phyloP scores from a whole-genome alignment of 2,888 invertebrate genomes.

The Notodonta dromedarius region DNA sequence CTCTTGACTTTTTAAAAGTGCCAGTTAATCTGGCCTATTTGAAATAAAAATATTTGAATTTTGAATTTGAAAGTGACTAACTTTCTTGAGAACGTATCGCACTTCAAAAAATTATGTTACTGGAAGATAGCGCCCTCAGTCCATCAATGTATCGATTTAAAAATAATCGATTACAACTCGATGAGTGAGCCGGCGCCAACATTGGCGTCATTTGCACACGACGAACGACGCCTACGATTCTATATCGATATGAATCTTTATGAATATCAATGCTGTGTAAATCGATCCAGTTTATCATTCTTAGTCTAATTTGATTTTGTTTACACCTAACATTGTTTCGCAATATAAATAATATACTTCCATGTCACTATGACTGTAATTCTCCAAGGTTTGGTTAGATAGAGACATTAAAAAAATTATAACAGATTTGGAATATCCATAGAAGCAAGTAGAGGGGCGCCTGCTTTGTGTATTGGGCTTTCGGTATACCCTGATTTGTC shows the following conservation, averaged over 20 bases:
- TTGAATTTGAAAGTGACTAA: too few relatives aligned
- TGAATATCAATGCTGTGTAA: conserved; percentile 19
- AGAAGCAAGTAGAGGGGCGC: too few relatives aligned
- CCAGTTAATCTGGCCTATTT: too few relatives aligned
- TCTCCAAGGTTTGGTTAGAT: neutral
- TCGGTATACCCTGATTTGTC: too few relatives aligned
- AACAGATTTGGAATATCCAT: too few relatives aligned
- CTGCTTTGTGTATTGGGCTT: too few relatives aligned
- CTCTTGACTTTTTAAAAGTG: too few relatives aligned
- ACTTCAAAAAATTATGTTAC: neutral
- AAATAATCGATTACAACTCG: neutral
- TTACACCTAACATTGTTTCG: neutral
- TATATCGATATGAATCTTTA: conserved; percentile 1
- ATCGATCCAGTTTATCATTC: conserved; percentile 27
- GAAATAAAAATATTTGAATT: too few relatives aligned
- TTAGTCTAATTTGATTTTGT: conserved; percentile 20
- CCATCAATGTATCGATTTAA: neutral
- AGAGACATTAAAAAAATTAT: too few relatives aligned
- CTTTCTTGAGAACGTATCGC: neutral
- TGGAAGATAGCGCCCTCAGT: neutral
- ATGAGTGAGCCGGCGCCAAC: neutral
- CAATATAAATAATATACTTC: too few relatives aligned
- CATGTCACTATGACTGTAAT: too few relatives aligned
- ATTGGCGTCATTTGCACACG: neutral
- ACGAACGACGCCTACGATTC: conserved; percentile 2